These are phyloP conservation scores for Parasteatoda lunata DNA, from an alignment of 2,888 invertebrate species.

Conservation along the genomic window DNA sequence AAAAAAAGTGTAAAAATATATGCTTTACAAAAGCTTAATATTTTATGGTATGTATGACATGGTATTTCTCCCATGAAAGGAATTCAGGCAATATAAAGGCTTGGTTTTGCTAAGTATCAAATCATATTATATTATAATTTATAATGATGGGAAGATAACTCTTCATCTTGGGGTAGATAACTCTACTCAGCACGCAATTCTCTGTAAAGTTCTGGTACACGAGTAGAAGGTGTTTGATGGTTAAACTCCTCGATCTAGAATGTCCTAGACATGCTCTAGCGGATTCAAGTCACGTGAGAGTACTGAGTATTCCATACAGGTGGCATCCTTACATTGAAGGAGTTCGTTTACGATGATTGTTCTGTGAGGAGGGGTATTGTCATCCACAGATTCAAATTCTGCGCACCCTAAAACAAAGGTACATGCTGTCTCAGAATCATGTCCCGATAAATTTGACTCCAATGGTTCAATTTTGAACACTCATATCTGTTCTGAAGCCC, in stretches of 20 bases:
- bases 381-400: neutral
- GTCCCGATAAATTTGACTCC: neutral
- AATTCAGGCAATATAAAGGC: too few relatives aligned
- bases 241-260: neutral
- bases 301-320: neutral
- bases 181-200: neutral
- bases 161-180: neutral
- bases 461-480: neutral
- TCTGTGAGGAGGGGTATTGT: neutral
- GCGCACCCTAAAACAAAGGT: neutral
- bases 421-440: neutral
- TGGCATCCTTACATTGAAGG: neutral
- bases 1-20: too few relatives aligned
- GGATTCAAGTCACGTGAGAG: neutral
- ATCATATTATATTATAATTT: too few relatives aligned
- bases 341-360: neutral
- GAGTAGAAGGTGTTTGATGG: neutral
- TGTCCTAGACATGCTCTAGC: neutral
- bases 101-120: too few relatives aligned
- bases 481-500: neutral
- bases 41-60: too few relatives aligned
- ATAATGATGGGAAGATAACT: too few relatives aligned
- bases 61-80: too few relatives aligned
- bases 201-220: neutral
- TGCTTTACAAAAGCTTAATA: too few relatives aligned